phyloP scores from a whole-genome alignment of 2,113 vertebrate genomes.

The Ctenomys sociabilis region DNA sequence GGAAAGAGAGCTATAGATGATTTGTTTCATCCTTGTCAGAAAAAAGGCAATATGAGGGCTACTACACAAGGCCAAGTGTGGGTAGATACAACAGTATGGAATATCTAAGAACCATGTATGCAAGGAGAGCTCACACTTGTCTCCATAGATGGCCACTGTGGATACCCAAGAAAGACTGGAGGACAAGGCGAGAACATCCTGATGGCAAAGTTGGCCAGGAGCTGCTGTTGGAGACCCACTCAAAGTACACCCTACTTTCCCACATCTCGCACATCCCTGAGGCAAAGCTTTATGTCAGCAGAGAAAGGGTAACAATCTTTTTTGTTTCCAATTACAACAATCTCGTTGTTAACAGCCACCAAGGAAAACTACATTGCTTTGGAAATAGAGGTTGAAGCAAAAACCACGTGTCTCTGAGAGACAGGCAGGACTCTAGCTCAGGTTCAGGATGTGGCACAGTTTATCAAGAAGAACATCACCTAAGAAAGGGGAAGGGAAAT shows the following conservation, averaged over 20 bases:
- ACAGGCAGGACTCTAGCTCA: background rate
- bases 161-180: background rate
- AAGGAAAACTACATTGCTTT: constrained; percentile 23
- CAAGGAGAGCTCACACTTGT: background rate
- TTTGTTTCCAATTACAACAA: no score
- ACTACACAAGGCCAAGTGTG: background rate
- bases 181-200: background rate
- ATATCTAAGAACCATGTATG: background rate
- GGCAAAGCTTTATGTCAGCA: background rate
- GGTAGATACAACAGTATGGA: background rate
- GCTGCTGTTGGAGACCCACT: background rate
- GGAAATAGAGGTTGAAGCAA: constrained; percentile 1
- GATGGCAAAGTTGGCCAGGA: background rate
- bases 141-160: background rate
- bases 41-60: background rate
- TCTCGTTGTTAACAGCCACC: background rate
- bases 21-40: background rate
- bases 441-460: background rate
- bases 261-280: background rate
- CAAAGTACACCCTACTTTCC: background rate
- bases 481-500: background rate
- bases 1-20: background rate
- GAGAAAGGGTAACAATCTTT: background rate
- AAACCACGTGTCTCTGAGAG: background rate
- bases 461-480: background rate